Evolutionary conservation across 1,140 invertebrate genomes (phyloP).

Genomic region (Pomacea maculata): DNA sequence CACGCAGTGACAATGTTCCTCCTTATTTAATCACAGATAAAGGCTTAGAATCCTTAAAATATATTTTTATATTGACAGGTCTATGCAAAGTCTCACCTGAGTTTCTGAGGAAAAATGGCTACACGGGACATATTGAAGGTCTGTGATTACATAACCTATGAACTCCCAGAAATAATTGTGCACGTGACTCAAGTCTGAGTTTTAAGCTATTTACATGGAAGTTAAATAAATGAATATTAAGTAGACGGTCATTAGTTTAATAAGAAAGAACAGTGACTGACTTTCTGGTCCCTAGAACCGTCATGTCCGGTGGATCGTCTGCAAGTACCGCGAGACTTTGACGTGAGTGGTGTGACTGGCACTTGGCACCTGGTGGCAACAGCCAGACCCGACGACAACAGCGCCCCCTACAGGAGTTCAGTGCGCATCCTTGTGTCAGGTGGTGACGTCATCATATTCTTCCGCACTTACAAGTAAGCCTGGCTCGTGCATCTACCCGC

Average conservation of each 20-base stretch:
- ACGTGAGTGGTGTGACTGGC: background rate
- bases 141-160: no score
- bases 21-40: no score
- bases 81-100: constrained; percentile 6
- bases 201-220: no score
- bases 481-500: no score
- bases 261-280: no score
- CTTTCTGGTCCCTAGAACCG: background rate
- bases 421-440: background rate
- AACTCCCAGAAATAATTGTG: no score
- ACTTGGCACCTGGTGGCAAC: constrained; percentile 9
- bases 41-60: no score
- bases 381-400: background rate
- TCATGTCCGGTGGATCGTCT: constrained; percentile 11
- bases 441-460: background rate
- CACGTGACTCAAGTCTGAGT: no score
- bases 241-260: no score
- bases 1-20: no score
- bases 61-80: constrained; percentile 1
- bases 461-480: constrained; percentile 7
- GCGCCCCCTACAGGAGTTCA: background rate
- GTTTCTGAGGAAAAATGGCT: constrained; percentile 11
- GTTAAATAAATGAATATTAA: no score
- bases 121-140: constrained; percentile 8
- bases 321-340: background rate